Conservation (phyloP, 2,888 invertebrate genomes). For the Disparrhopalites patrizii region DNA sequence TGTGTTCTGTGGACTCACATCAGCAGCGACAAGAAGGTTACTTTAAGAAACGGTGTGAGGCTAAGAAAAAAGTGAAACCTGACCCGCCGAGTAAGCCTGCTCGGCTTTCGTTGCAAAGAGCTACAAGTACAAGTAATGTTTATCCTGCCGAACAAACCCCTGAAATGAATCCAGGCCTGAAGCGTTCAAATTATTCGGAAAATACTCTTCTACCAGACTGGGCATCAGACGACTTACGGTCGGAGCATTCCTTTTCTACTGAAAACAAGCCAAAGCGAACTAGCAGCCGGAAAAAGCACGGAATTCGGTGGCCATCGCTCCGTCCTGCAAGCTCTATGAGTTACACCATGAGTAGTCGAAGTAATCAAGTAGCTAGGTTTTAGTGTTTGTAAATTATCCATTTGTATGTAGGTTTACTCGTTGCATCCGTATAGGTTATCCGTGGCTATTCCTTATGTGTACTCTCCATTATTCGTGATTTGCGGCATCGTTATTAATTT, state of each 20-base stretch:
- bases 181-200: slow-evolving; percentile 46
- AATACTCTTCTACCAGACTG: slow-evolving; percentile 47
- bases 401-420: no score
- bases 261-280: slow-evolving; percentile 38
- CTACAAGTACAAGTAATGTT: slow-evolving; percentile 59
- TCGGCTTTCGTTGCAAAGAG: slow-evolving; percentile 74
- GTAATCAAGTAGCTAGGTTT: slow-evolving; percentile 27
- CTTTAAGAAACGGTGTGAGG: slow-evolving; percentile 46
- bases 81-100: slow-evolving; percentile 82
- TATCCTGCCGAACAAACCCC: slow-evolving; percentile 40
- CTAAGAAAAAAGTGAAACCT: slow-evolving; percentile 56
- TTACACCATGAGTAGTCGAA: slow-evolving; percentile 42
- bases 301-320: slow-evolving; percentile 46
- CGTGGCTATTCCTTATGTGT: no score
- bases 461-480: no score
- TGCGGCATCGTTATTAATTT: no score
- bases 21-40: slow-evolving; percentile 38
- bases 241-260: no score
- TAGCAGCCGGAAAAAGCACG: slow-evolving; percentile 44
- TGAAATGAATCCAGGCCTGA: slow-evolving; percentile 45
- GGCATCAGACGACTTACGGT: slow-evolving; percentile 44
- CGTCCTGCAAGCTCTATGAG: slow-evolving; percentile 46
- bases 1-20: slow-evolving; percentile 45
- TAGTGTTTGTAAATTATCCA: no score
- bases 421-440: no score